phyloP scores from a whole-genome alignment of 1,140 invertebrate species.

The Drosophila nebulosa region DNA sequence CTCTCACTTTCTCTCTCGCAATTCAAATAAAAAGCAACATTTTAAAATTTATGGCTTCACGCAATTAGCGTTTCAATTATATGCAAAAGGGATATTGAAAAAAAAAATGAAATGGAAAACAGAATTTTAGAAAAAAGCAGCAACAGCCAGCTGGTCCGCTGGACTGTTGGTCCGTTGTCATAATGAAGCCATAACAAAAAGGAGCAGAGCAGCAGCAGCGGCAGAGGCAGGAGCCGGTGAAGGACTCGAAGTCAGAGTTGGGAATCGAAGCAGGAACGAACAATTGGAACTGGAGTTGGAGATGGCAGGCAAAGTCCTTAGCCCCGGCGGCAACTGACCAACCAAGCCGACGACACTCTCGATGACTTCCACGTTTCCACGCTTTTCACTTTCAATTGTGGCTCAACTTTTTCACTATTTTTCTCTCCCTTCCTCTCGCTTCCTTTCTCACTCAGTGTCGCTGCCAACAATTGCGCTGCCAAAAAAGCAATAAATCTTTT shows the following conservation, averaged over 20 bases:
- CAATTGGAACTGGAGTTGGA: background rate
- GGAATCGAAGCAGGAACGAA: slow-evolving; percentile 14
- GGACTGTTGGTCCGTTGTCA: slow-evolving; percentile 48
- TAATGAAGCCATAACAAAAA: slow-evolving; percentile 60
- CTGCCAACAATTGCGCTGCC: slow-evolving; percentile 69
- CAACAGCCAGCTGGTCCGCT: slow-evolving; percentile 40
- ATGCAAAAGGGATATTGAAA: slow-evolving; percentile 72
- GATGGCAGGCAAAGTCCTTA: slow-evolving; percentile 9
- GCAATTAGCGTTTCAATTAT: slow-evolving; percentile 77
- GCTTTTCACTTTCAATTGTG: slow-evolving; percentile 81
- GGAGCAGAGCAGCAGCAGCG: background rate
- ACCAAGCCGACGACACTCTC: slow-evolving; percentile 66
- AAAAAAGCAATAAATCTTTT: slow-evolving; percentile 76
- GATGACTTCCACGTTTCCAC: slow-evolving; percentile 77
- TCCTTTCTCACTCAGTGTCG: slow-evolving; percentile 15
- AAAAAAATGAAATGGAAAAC: slow-evolving; percentile 34
- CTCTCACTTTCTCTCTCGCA: background rate
- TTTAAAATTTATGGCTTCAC: slow-evolving; percentile 78
- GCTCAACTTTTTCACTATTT: slow-evolving; percentile 74
- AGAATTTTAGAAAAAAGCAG: slow-evolving; percentile 21
- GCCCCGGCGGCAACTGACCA: slow-evolving; percentile 48
- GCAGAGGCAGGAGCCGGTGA: background rate
- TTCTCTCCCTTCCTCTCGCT: slow-evolving; percentile 16
- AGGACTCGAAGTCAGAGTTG: slow-evolving; percentile 1
- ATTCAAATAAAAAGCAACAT: slow-evolving; percentile 58